Base-by-base conservation (phyloP, 2,113 vertebrate species). In the Hyla sarda region DNA sequence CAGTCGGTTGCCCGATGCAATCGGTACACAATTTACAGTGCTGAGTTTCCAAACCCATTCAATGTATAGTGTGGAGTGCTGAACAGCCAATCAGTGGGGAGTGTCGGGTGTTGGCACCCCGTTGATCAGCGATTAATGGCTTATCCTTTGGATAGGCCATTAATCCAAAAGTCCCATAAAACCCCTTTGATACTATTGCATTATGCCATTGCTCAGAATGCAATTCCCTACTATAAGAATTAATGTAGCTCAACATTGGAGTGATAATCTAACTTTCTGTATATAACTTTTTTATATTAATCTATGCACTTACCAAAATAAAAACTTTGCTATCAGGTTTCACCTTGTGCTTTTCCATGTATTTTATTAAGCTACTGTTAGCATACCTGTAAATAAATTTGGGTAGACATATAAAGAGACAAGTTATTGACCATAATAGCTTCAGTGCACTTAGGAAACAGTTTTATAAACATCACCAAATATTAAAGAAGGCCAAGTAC, bases 281-380 rank as follows among this genome's bases (percentile, higher is more conserved):
- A 16, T 32, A 67, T 69, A 34, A 69, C 5, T 65, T 65, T 30
- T 17, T 48, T 28, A 30, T 34, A 37, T 14, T 48, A 52, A 23
- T n/a, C 8, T 16, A 23, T 11, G 47, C 2, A 94, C 96, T 87
- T 94, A 99, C 98, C 98, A 99, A 88, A 86, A 99, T 93, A 91
- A 99, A 99, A 65, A 99, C 98, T 90, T 99, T 99, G 95, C 98
- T 99, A 95, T 99, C 98, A 48, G 98, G 97, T 91, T 99, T 99
- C 77, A 99, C 98, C 95, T 99, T 99, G 92, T 99, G 98, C 90
- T 99, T 99, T 93, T 99, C 98, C 98, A 99, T 99, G 91, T 99
- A 99, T 93, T 99, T 99, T 92, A 99, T 98, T 90, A 99, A 95
- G 93, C 97, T 99, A 92, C 98, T 99, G 91, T 97, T 99, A 93